These are phyloP conservation scores for Apodemia zela DNA, from an alignment of 2,888 invertebrate species.

Conservation along the genomic window DNA sequence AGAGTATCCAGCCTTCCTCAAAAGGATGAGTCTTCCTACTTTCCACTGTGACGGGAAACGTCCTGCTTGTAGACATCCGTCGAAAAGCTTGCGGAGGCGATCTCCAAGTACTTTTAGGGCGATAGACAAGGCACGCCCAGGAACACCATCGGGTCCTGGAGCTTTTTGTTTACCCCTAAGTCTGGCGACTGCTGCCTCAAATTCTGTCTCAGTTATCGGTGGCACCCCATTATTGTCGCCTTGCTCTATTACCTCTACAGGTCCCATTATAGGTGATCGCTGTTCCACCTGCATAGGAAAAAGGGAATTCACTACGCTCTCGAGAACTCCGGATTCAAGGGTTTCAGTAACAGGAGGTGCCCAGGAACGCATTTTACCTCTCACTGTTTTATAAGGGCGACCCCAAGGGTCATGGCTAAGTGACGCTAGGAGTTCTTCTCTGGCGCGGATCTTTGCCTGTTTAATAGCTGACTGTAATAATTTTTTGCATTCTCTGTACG, in stretches of 20 bases:
- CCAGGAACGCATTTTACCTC: conserved; percentile 15
- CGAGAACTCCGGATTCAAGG: conserved; percentile 4
- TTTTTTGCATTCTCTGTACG: neutral
- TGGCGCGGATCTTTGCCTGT: neutral
- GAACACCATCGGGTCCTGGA: conserved; percentile 8
- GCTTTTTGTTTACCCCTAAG: neutral
- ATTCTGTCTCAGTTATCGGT: neutral
- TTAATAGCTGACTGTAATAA: conserved; percentile 6
- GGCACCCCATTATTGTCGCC: neutral
- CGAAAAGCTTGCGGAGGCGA: conserved; percentile 21
- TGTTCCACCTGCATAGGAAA: neutral
- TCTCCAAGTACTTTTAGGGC: conserved; percentile 4
- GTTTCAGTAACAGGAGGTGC: conserved; percentile 19
- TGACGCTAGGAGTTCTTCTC: conserved; percentile 17
- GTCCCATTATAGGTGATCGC: neutral
- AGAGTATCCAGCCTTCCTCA: conserved; percentile 26
- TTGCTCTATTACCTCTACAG: too few relatives aligned
- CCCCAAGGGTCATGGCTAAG: conserved; percentile 23
- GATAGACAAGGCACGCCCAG: neutral
- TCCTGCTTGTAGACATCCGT: conserved; percentile 19
- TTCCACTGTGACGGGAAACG: conserved; percentile 24
- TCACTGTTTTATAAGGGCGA: conserved; percentile 21
- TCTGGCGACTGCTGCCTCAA: neutral
- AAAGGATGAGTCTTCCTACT: conserved; percentile 23
- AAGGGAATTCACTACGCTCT: neutral